phyloP scores from a whole-genome alignment of 1,140 invertebrate genomes.

The Drosophila nigrodunni region DNA sequence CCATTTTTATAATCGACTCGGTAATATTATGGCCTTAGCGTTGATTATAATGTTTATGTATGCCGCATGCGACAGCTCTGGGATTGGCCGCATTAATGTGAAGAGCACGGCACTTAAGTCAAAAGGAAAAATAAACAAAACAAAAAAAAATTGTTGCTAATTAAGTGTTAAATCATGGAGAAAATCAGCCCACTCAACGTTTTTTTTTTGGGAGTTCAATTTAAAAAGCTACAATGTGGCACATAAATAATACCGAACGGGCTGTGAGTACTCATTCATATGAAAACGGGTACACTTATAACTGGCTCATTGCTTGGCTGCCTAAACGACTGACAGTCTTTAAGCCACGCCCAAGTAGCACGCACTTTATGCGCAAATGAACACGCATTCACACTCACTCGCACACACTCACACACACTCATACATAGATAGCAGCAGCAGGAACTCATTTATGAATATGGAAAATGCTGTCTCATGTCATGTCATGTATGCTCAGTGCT shows the following conservation, averaged over 20 bases:
- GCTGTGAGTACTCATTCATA: constrained; percentile 41
- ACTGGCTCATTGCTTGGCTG: constrained; percentile 35
- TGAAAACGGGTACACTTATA: constrained; percentile 34
- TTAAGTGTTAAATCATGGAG: constrained; percentile 81
- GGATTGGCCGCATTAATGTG: constrained; percentile 39
- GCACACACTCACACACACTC: constrained; percentile 7
- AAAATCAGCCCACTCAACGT: constrained; percentile 71
- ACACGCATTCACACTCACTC: constrained; percentile 45
- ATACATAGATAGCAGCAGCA: constrained; percentile 13
- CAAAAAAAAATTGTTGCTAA: constrained; percentile 50
- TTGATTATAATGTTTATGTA: constrained; percentile 71
- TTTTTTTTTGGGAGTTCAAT: constrained; percentile 24
- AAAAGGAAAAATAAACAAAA: constrained; percentile 30
- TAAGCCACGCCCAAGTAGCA: constrained; percentile 51
- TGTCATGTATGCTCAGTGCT: constrained; percentile 37
- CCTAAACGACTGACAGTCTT: constrained; percentile 21
- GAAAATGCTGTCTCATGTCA: constrained; percentile 50
- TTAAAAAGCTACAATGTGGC: constrained; percentile 15
- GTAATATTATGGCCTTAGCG: constrained; percentile 19
- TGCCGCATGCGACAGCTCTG: constrained; percentile 35
- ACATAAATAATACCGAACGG: constrained; percentile 16
- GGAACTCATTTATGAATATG: constrained; percentile 53
- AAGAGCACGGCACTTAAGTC: constrained; percentile 63
- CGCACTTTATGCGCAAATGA: constrained; percentile 54
- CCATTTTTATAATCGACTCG: constrained; percentile 11